phyloP scores from a whole-genome alignment of 2,888 invertebrate species.

The Linyphia triangularis region DNA sequence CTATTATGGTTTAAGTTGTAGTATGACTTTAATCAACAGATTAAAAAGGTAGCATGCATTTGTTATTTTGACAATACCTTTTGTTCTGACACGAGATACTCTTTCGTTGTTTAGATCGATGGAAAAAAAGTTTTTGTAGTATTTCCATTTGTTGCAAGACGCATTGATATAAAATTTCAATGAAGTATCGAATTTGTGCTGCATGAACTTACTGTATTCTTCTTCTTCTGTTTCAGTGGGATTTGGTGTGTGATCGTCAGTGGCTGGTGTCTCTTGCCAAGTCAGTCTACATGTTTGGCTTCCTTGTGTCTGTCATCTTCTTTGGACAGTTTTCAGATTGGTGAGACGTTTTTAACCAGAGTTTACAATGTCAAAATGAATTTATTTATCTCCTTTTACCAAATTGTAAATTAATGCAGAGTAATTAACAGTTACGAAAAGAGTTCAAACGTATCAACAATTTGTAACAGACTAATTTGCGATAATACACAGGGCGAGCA shows the following conservation, averaged over 20 bases:
- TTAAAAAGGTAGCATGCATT: too few species aligned
- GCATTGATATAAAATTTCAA: background rate
- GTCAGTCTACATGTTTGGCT: conserved; percentile 76
- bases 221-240: conserved; percentile 49
- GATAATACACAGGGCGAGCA: too few species aligned
- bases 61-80: too few species aligned
- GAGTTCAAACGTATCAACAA: too few species aligned
- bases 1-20: too few species aligned
- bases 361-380: too few species aligned
- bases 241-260: conserved; percentile 75
- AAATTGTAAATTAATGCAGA: too few species aligned
- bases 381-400: too few species aligned
- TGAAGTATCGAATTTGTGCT: background rate
- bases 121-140: background rate
- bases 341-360: conserved; percentile 45
- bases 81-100: background rate
- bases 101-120: background rate
- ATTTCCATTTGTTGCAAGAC: background rate
- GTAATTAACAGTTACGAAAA: too few species aligned
- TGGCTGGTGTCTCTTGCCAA: conserved; percentile 73
- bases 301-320: conserved; percentile 60
- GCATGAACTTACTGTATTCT: background rate
- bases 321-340: conserved; percentile 75
- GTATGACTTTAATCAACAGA: too few species aligned
- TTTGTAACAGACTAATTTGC: too few species aligned